These are phyloP conservation scores for Machimus atricapillus DNA, from an alignment of 2,888 invertebrate genomes.

Conservation along the genomic window DNA sequence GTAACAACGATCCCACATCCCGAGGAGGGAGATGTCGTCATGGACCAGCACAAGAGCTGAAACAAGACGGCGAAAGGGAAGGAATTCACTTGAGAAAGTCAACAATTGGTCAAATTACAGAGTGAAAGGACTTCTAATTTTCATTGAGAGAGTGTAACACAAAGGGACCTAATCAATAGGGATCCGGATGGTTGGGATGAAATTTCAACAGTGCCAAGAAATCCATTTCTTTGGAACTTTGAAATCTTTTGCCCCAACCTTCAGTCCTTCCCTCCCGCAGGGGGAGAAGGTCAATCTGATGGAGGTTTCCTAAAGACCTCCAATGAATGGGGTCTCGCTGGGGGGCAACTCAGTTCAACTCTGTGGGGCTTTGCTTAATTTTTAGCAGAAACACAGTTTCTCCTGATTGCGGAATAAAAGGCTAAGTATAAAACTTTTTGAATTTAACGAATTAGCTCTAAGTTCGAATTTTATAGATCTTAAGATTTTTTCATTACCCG, in stretches of 20 bases:
- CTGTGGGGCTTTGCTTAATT: not conserved
- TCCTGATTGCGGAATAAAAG: not conserved
- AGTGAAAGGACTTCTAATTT: slow-evolving; percentile 44
- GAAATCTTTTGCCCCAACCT: not conserved
- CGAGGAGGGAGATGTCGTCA: not conserved
- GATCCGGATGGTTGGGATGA: not conserved
- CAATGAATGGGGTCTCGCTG: not conserved
- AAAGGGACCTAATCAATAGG: slow-evolving; percentile 34
- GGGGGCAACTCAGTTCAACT: not conserved
- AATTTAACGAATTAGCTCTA: not conserved
- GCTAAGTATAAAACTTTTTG: not conserved
- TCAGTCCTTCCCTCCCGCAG: not conserved
- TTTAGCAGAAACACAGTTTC: not conserved
- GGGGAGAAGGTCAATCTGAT: not conserved
- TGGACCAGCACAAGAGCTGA: not conserved
- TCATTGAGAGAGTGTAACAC: slow-evolving; percentile 30
- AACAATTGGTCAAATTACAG: slow-evolving; percentile 46
- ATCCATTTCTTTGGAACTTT: slow-evolving; percentile 2
- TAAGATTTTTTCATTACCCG: too few relatives aligned
- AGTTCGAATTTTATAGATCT: too few relatives aligned
- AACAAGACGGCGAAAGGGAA: not conserved
- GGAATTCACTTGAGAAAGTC: slow-evolving; percentile 41
- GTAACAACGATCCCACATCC: not conserved
- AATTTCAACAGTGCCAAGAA: slow-evolving; percentile 13
- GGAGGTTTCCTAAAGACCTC: not conserved